Conservation (phyloP, 2,113 vertebrate species). For the Oceanodroma tethys region DNA sequence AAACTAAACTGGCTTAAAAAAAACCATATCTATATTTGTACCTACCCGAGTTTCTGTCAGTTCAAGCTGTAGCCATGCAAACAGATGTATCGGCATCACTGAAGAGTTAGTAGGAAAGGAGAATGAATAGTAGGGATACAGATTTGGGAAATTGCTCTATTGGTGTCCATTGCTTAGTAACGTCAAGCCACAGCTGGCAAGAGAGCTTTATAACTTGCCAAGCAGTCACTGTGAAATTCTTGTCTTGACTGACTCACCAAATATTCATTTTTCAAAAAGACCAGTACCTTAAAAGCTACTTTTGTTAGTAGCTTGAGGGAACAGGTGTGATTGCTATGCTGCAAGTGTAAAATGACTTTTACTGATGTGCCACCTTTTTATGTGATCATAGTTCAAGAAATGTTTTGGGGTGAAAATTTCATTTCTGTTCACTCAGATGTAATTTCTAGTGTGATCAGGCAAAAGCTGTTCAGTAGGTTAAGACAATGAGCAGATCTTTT, state of each 20-base stretch:
- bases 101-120: background rate
- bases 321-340: background rate
- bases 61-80: background rate
- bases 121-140: background rate
- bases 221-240: background rate
- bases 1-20: background rate
- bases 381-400: background rate
- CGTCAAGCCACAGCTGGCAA: background rate
- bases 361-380: background rate
- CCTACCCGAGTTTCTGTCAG: background rate
- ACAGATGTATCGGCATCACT: fast-evolving
- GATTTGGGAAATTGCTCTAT: background rate
- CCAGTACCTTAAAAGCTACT: background rate
- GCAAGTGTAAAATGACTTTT: background rate
- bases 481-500: background rate
- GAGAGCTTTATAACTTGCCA: background rate
- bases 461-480: background rate
- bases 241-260: background rate
- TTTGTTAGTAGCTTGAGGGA: background rate
- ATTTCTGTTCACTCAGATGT: background rate
- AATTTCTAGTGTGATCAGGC: background rate
- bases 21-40: background rate
- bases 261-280: background rate
- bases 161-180: background rate
- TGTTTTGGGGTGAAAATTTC: background rate